These are phyloP conservation scores for Myocastor coypus DNA, from an alignment of 2,113 vertebrate genomes.

Conservation along the genomic window DNA sequence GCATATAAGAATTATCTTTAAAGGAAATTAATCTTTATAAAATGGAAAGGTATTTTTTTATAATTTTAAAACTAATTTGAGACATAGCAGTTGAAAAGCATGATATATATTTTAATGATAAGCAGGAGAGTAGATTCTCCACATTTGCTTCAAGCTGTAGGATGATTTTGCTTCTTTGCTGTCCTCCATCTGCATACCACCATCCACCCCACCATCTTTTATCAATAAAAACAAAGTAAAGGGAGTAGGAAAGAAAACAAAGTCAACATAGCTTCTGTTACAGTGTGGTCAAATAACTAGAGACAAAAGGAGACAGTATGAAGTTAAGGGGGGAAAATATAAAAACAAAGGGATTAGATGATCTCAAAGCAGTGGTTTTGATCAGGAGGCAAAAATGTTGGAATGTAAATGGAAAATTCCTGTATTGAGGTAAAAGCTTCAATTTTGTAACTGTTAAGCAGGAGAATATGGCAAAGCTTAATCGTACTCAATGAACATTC, in stretches of 20 bases:
- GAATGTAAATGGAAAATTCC: slow-evolving; percentile 62
- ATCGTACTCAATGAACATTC: slow-evolving; percentile 49
- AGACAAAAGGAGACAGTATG: slow-evolving; percentile 27
- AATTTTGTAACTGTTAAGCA: slow-evolving; percentile 35
- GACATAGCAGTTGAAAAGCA: background rate
- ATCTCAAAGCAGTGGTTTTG: slow-evolving; percentile 61
- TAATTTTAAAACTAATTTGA: slow-evolving; percentile 46
- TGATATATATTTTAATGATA: background rate
- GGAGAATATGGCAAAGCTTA: slow-evolving; percentile 42
- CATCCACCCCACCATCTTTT: background rate
- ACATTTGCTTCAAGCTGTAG: background rate
- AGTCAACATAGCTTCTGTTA: slow-evolving; percentile 35
- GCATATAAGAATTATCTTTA: background rate
- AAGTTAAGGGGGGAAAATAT: background rate
- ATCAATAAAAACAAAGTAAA: background rate
- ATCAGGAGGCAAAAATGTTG: slow-evolving; percentile 61
- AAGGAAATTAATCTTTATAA: slow-evolving; percentile 38
- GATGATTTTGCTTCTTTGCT: background rate
- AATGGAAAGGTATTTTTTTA: background rate
- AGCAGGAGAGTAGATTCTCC: background rate
- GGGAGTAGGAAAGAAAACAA: background rate
- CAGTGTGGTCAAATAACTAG: background rate
- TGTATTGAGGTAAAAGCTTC: slow-evolving; percentile 40
- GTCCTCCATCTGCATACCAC: background rate
- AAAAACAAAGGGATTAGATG: slow-evolving; percentile 67